phyloP scores from a whole-genome alignment of 2,888 invertebrate species.

The Synanthedon tipuliformis region DNA sequence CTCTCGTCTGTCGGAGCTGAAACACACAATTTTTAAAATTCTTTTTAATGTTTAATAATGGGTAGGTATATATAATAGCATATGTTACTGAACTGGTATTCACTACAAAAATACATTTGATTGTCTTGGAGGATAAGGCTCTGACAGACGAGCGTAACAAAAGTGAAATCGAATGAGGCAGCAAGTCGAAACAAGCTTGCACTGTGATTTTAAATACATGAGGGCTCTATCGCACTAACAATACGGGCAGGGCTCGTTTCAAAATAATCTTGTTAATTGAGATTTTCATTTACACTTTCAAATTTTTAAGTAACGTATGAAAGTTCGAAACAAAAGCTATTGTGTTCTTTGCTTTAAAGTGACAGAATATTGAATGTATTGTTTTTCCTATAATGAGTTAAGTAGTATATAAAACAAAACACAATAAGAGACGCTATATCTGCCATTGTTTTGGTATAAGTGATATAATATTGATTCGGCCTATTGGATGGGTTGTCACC shows the following conservation, averaged over 20 bases:
- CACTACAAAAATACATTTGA: too few species aligned
- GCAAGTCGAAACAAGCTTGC: constrained; percentile 9
- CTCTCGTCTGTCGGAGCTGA: too few species aligned
- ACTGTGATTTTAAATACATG: constrained; percentile 27
- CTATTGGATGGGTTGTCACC: too few species aligned
- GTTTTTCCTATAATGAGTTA: not conserved
- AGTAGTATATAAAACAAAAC: not conserved
- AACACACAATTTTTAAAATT: too few species aligned
- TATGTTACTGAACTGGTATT: too few species aligned
- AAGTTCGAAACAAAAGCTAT: not conserved
- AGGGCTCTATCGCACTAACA: constrained; percentile 40
- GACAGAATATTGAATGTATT: not conserved
- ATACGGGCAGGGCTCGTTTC: constrained; percentile 39
- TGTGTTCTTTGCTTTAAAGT: not conserved
- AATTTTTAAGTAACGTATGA: not conserved
- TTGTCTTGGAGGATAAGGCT: not conserved
- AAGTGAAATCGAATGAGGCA: constrained; percentile 50
- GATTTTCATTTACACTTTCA: not conserved
- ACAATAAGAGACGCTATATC: too few species aligned
- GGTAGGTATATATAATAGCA: too few species aligned
- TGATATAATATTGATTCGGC: too few species aligned
- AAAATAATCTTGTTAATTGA: too few species aligned
- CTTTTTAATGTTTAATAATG: too few species aligned
- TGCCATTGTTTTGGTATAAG: too few species aligned
- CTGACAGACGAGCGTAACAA: constrained; percentile 22